Percentiles rank a stretch among this genome's conserved stretches.
phyloP scores from a whole-genome alignment of 2,113 vertebrate species.

The Brachypodius melanocephalos region DNA sequence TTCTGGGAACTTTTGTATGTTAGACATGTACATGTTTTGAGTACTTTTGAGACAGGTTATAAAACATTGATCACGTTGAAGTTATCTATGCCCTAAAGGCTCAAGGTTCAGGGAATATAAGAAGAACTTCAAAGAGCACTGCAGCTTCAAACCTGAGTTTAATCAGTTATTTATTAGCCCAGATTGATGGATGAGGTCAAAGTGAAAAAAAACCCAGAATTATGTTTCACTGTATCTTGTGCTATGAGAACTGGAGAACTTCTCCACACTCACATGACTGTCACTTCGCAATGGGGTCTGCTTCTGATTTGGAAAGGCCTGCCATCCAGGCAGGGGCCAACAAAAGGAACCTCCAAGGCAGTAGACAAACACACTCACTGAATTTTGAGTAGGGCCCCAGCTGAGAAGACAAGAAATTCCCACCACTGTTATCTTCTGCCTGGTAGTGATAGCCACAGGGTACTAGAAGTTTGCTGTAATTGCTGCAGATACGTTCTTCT shows the following conservation, averaged over 20 bases:
- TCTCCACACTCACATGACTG: not conserved
- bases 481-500: not conserved
- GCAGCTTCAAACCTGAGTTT: not conserved
- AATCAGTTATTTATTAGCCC: not conserved
- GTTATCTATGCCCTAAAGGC: not conserved
- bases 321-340: fast-evolving
- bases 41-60: not conserved
- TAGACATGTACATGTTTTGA: not conserved
- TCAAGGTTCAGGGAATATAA: not conserved
- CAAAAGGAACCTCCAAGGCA: not conserved
- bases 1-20: not conserved
- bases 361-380: not conserved
- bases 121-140: not conserved
- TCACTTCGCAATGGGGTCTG: fast-evolving
- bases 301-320: not conserved
- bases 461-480: not conserved
- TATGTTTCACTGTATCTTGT: not conserved
- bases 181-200: not conserved
- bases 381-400: fast-evolving
- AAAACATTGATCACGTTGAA: not conserved
- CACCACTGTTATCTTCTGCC: not conserved
- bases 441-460: not conserved
- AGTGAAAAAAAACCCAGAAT: not conserved
- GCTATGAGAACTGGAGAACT: not conserved
- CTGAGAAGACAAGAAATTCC: not conserved